Percentiles rank a stretch among this genome's conserved stretches.
phyloP scores from a whole-genome alignment of 2,113 vertebrate species.

The Ictidomys tridecemlineatus region DNA sequence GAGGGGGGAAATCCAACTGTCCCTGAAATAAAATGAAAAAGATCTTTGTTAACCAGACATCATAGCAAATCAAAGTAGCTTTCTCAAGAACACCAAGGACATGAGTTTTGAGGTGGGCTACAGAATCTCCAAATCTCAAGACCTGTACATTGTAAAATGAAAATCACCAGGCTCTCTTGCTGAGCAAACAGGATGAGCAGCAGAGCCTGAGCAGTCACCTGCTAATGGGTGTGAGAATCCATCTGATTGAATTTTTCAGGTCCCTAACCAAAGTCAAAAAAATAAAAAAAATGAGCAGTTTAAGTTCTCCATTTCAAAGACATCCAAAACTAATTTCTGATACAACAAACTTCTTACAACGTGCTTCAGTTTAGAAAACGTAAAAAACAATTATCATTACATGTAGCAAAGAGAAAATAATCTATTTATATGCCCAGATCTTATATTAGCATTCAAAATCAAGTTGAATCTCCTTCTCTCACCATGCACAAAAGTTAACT shows the following conservation, averaged over 20 bases:
- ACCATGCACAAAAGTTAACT: too few relatives aligned
- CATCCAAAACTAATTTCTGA: background rate
- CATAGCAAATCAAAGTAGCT: slow-evolving; percentile 61
- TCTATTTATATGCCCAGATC: background rate
- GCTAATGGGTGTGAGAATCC: background rate
- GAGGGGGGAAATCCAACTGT: slow-evolving; percentile 95
- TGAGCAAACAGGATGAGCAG: slow-evolving; percentile 11
- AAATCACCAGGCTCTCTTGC: slow-evolving; percentile 34
- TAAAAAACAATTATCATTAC: slow-evolving; percentile 15
- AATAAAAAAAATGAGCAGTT: background rate
- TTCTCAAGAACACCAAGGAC: slow-evolving; percentile 51
- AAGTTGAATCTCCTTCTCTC: background rate
- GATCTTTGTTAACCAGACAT: slow-evolving; percentile 72
- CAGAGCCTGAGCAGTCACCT: background rate
- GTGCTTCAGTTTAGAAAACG: slow-evolving; percentile 44
- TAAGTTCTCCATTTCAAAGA: slow-evolving; percentile 59
- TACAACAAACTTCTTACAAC: slow-evolving; percentile 36
- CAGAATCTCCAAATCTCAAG: slow-evolving; percentile 13
- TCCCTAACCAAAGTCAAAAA: slow-evolving; percentile 33
- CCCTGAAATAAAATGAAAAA: slow-evolving; percentile 88
- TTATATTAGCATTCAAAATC: slow-evolving; percentile 37
- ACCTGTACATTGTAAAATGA: slow-evolving; percentile 11
- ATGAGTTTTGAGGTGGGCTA: background rate
- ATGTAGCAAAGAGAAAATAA: background rate
- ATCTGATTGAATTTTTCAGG: slow-evolving; percentile 21